phyloP scores from a whole-genome alignment of 2,113 vertebrate species.

The Rhinolophus sinicus region DNA sequence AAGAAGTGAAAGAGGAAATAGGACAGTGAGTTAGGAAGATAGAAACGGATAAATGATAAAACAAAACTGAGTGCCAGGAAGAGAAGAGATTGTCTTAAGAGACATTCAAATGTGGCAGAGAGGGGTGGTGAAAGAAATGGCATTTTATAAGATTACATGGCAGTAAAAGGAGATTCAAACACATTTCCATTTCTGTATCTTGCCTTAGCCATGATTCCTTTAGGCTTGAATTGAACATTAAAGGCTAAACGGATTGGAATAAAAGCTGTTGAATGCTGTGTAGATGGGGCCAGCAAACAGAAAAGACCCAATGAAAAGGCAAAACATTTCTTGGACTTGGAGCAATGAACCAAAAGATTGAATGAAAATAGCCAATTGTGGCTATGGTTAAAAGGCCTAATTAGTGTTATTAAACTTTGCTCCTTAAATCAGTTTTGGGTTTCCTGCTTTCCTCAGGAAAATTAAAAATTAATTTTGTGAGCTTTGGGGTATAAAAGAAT shows the following conservation, averaged over 20 bases:
- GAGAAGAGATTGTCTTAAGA: background rate
- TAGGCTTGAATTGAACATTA: background rate
- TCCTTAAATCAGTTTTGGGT: background rate
- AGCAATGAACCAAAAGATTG: background rate
- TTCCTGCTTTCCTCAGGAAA: background rate
- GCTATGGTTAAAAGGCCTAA: background rate
- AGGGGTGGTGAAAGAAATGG: accelerated
- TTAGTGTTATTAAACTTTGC: background rate
- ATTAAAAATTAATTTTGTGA: constrained; percentile 39
- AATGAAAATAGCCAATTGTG: background rate
- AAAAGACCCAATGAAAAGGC: background rate
- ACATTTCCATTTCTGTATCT: background rate
- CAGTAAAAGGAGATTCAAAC: background rate
- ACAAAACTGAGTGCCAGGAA: background rate
- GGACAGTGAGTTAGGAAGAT: background rate
- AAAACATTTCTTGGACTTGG: background rate
- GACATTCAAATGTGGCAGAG: background rate
- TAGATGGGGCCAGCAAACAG: background rate
- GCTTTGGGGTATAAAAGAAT: constrained; percentile 6
- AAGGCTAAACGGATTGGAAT: background rate
- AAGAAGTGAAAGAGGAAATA: background rate
- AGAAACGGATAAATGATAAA: background rate
- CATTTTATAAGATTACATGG: accelerated
- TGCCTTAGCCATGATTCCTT: background rate
- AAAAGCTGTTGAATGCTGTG: background rate